Evolutionary conservation across 2,797 vertebrate genomes (phyloP), one percentile per base, ranked within the genome.

Genomic region (Centroberyx gerrardi): DNA sequence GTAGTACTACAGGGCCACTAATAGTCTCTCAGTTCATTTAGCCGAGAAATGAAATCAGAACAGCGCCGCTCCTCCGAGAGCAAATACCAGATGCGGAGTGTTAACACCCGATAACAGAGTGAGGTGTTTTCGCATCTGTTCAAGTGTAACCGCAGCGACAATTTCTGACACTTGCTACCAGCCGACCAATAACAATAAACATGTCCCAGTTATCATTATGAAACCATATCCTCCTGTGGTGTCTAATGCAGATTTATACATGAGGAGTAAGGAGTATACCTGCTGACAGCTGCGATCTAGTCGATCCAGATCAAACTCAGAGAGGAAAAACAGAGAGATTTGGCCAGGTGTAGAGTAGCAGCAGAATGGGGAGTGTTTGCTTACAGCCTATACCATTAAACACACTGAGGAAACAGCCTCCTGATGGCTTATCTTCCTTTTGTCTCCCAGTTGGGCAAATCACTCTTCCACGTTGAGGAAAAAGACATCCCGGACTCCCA

Each of bases 401-500:
- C 40, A 46, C 38, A 27, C 12, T 51, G 22, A 13, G 33, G 70
- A 72, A 74, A 70, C 46, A 72, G 64, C 31, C 29, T 38, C 63
- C 29, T 64, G 27, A 38, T 59, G 53, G 42, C 31, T 81, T 55
- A 29, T 60, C 60, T 65, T 66, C 22, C 42, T 29, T 80, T 60
- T 78, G 51, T 53, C 48, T 74, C 33, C 3, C 53, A 44, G 38
- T 61, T 68, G 18, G 42, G 61, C 27, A 61, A 56, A 74, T 62
- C 64, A 60, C 40, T 69, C 49, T 61, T 60, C 28, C 3, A 28
- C 40, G 31, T 51, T 60, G 69, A 69, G 68, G 13, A 36, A 27
- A 67, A 65, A 65, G 48, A 74, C 85, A 62, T 68, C 44, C 65
- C 60, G 28, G 3, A 52, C 38, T 74, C 76, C 63, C 56, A 18